Conservation (phyloP, 2,888 invertebrate genomes). For the Ectemnius lituratus region DNA sequence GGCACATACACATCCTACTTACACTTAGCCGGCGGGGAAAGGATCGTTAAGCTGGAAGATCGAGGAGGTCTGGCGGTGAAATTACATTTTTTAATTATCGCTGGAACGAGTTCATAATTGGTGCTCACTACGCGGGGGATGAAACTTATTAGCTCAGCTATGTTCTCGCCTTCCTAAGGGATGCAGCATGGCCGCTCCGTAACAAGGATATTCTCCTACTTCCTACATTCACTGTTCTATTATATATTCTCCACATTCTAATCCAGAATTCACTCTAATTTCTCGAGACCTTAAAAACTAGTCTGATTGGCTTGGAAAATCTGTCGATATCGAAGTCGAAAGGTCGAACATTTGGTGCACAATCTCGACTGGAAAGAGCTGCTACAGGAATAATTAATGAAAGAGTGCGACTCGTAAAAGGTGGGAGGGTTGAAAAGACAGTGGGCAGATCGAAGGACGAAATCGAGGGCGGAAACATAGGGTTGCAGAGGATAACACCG, state of each 20-base stretch:
- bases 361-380: too few species aligned
- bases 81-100: constrained; percentile 75
- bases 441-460: background rate
- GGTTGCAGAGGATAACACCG: constrained; percentile 63
- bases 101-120: constrained; percentile 75
- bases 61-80: constrained; percentile 61
- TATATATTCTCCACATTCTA: too few species aligned
- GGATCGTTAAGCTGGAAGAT: constrained; percentile 62
- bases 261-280: too few species aligned
- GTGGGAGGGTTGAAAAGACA: background rate
- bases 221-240: constrained; percentile 18
- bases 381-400: too few species aligned
- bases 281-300: too few species aligned
- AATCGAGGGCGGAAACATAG: constrained; percentile 25
- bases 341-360: too few species aligned
- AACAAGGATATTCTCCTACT: constrained; percentile 58
- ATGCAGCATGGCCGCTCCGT: constrained; percentile 62
- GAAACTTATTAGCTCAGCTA: constrained; percentile 74
- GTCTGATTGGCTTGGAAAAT: too few species aligned
- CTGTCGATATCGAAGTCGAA: too few species aligned
- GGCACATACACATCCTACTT: too few species aligned
- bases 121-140: constrained; percentile 77
- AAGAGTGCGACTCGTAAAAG: background rate
- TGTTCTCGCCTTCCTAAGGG: constrained; percentile 54
- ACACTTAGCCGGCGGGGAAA: too few species aligned